phyloP scores from a whole-genome alignment of 23 tunicate species.

The Halocynthia roretzi region DNA sequence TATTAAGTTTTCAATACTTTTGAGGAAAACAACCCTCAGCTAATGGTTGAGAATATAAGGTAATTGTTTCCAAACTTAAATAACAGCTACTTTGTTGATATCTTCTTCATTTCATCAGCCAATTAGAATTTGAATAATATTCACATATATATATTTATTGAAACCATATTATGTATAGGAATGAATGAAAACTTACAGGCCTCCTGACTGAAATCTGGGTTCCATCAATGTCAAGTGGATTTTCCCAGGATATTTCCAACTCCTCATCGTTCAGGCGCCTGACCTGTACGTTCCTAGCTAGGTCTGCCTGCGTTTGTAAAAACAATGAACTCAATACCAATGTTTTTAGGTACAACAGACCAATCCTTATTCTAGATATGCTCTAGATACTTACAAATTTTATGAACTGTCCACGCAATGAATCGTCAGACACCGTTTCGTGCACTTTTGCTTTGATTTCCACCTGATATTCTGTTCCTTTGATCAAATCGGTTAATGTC shows the following conservation, averaged over 20 bases:
- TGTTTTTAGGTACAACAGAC: no score
- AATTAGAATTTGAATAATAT: no score
- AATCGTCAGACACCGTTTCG: slow-evolving; percentile 6
- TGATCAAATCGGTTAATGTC: slow-evolving; percentile 32
- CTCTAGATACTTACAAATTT: not conserved
- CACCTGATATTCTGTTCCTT: slow-evolving; percentile 68
- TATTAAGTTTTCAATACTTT: no score
- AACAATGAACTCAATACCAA: no score
- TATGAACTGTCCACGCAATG: slow-evolving; percentile 2
- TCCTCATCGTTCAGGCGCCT: not conserved
- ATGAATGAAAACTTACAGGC: not conserved
- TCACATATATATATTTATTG: no score
- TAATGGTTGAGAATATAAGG: no score
- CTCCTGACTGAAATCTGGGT: not conserved
- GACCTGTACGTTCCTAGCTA: not conserved
- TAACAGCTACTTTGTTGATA: no score
- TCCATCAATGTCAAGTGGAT: slow-evolving; percentile 11
- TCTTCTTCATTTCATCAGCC: no score
- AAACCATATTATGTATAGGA: no score
- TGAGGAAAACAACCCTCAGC: no score
- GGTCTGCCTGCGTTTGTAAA: not conserved
- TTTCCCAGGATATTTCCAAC: slow-evolving; percentile 8
- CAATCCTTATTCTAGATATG: no score
- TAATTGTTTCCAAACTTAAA: no score
- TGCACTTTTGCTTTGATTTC: slow-evolving; percentile 21